Evolutionary conservation across 2,797 vertebrate species (phyloP).

Genomic region (Alfaro cultratus): DNA sequence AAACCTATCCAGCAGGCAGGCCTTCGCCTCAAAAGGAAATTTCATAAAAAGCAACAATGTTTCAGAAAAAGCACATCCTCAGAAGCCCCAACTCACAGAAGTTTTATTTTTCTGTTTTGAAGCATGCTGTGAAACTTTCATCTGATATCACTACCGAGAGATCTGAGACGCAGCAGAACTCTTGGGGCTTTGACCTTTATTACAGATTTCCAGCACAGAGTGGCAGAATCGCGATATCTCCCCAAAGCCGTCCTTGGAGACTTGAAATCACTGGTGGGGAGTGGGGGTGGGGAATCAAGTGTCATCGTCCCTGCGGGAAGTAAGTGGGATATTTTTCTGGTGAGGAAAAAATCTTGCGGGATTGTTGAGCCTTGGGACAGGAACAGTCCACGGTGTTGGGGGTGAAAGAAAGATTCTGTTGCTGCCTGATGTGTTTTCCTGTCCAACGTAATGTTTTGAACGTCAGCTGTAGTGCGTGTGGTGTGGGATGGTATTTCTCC

Average conservation of each 20-base stretch:
- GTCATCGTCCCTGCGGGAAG: slow-evolving; percentile 27
- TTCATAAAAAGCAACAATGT: neutral
- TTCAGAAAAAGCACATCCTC: neutral
- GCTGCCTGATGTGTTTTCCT: neutral
- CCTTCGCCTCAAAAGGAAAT: neutral
- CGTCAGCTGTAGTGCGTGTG: neutral
- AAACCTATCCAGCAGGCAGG: neutral
- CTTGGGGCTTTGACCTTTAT: slow-evolving; percentile 32
- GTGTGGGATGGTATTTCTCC: neutral
- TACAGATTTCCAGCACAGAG: slow-evolving; percentile 31
- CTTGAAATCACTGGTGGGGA: slow-evolving; percentile 13
- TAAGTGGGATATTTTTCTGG: slow-evolving; percentile 20
- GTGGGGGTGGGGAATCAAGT: slow-evolving; percentile 7
- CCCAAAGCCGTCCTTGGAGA: slow-evolving; percentile 24
- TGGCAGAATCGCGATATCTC: slow-evolving; percentile 36
- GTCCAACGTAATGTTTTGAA: neutral
- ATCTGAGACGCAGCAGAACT: slow-evolving; percentile 11
- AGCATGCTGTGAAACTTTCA: slow-evolving; percentile 31
- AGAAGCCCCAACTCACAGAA: neutral
- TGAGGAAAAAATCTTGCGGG: slow-evolving; percentile 31
- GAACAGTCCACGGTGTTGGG: slow-evolving; percentile 4
- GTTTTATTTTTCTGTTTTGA: slow-evolving; percentile 15
- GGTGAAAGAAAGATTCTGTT: slow-evolving; percentile 2
- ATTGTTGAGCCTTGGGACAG: slow-evolving; percentile 17
- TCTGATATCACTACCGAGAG: slow-evolving; percentile 25